Evolutionary conservation across 2,797 vertebrate species (phyloP).

Genomic region (Champsocephalus gunnari): DNA sequence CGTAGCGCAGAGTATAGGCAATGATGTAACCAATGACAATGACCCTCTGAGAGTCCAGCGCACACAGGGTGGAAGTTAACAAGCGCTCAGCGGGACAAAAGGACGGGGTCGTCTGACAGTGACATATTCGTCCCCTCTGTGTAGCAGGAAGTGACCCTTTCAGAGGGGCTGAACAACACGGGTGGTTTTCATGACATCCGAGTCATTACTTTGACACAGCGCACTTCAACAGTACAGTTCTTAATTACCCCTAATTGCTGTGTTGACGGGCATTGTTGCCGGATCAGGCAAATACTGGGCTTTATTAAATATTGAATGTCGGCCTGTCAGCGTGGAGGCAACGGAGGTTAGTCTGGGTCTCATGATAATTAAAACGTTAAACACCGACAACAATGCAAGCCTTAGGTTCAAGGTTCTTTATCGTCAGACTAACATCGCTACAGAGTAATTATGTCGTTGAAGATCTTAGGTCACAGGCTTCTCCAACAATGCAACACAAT

Average conservation of each 20-base stretch:
- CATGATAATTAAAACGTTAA: not conserved
- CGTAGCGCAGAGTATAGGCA: slow-evolving; percentile 29
- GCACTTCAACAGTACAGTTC: not conserved
- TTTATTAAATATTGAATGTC: slow-evolving; percentile 14
- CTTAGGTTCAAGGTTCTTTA: not conserved
- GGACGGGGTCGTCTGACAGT: slow-evolving; percentile 27
- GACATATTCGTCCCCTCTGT: slow-evolving; percentile 36
- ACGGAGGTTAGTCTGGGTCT: not conserved
- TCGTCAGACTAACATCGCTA: no score
- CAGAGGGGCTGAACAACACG: not conserved
- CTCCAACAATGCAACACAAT: no score
- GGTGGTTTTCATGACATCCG: slow-evolving; percentile 1
- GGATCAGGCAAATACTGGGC: slow-evolving; percentile 1
- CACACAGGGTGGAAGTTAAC: slow-evolving; percentile 42
- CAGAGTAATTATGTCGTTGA: no score
- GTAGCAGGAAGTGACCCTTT: slow-evolving; percentile 24
- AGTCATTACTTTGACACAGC: slow-evolving; percentile 13
- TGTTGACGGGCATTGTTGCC: slow-evolving; percentile 8
- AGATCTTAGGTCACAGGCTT: no score
- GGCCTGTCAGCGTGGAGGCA: slow-evolving; percentile 2
- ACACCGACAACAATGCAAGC: not conserved
- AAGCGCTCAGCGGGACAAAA: slow-evolving; percentile 41
- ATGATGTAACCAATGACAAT: slow-evolving; percentile 50
- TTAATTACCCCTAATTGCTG: slow-evolving; percentile 31
- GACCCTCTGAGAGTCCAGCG: slow-evolving; percentile 26